Evolutionary conservation across 2,797 vertebrate genomes (phyloP), one percentile per base, ranked within the genome.

Genomic region (Sus cebifrons): DNA sequence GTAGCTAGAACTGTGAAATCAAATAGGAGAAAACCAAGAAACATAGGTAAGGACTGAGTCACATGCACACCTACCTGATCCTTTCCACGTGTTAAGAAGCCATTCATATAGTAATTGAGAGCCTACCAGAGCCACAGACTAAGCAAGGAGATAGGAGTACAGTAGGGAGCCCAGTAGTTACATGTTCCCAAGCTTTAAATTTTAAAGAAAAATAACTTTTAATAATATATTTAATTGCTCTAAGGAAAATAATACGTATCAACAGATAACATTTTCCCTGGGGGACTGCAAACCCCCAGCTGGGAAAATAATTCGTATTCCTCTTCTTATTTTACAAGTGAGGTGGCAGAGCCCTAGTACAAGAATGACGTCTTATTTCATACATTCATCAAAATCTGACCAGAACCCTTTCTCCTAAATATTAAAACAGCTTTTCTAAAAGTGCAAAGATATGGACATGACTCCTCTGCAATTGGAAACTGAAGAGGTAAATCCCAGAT

Each of bases 161-260:
- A 60, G 16, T 3, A 68, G 27, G 16, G 1, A 83, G 52, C 18
- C 44, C 27, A 79, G 44, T 74, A 60, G 25, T 81, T 70, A 49
- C 6, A 58, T 32, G 29, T 87, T 68, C 16, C 52, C 29, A 82
- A 91, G 40, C 5, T 68, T 81, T n/a, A 87, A 58, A 82, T 81
- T 60, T 91, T 89, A 49, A 85, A 4, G 36, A 90, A 81, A 95
- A 82, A n/a, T n/a, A 74, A 32, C n/a, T 86, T 82, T 87, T 83
- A 96, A 86, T 32, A 82, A 62, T 56, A 10, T 44, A 49, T 32
- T 71, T 27, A 18, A 56, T 18, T 82, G 54, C 23, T 74, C 89
- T 88, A 83, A 88, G 36, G 25, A 81, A 44, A 84, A 86, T 49
- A 79, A 65, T 52, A 68, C 7, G 52, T 60, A 68, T 64, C 86